Conservation (phyloP, 2,113 vertebrate genomes). For the Clarias gariepinus region DNA sequence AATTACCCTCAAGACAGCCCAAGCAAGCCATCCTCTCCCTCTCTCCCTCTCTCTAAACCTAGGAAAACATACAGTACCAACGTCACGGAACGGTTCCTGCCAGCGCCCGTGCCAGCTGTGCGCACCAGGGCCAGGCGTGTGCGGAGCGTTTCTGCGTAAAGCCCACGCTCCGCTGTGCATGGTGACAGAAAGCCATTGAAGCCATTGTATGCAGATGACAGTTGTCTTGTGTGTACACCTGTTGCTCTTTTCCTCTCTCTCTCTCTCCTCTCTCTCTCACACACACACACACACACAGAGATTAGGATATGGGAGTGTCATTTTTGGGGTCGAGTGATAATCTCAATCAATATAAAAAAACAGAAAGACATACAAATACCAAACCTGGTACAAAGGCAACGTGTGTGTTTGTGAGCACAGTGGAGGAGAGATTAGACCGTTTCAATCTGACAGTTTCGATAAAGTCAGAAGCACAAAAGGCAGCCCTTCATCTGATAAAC, state of each 20-base stretch:
- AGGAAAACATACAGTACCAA: neutral
- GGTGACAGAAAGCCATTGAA: slow-evolving; percentile 55
- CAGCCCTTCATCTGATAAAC: slow-evolving; percentile 12
- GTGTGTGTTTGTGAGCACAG: neutral
- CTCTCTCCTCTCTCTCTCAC: slow-evolving; percentile 26
- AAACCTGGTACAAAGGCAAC: neutral
- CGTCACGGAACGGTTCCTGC: slow-evolving; percentile 3
- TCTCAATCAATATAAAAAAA: neutral
- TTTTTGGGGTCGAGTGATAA: neutral
- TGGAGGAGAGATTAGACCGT: neutral
- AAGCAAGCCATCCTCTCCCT: slow-evolving; percentile 2
- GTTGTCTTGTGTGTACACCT: slow-evolving; percentile 66
- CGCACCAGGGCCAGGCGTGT: neutral
- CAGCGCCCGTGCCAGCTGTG: slow-evolving; percentile 9
- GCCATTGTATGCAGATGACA: slow-evolving; percentile 49
- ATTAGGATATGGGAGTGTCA: slow-evolving; percentile 46
- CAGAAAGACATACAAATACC: neutral
- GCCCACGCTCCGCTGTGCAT: slow-evolving; percentile 20
- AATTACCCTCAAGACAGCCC: slow-evolving; percentile 44
- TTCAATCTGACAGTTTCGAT: neutral
- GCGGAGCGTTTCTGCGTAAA: neutral
- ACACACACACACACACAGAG: slow-evolving; percentile 33
- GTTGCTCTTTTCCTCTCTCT: slow-evolving; percentile 48
- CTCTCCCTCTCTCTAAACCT: neutral
- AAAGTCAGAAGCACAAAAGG: neutral